Conservation (phyloP, 2,888 invertebrate species). For the Drepana falcataria region DNA sequence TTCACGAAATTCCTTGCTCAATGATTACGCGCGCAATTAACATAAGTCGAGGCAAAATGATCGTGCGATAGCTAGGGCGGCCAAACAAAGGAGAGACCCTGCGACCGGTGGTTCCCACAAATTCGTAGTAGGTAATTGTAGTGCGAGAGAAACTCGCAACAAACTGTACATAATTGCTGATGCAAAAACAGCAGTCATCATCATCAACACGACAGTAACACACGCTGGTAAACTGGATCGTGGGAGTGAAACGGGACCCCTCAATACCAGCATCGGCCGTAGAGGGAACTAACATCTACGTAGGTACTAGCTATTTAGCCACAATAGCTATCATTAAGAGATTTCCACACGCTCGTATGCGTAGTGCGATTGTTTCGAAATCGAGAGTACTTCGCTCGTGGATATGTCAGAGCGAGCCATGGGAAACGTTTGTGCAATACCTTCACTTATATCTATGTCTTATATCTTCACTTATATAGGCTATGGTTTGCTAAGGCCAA, state of each 20-base stretch:
- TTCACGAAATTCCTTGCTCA: conserved; percentile 46
- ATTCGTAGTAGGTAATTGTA: conserved; percentile 59
- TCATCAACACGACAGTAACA: conserved; percentile 66
- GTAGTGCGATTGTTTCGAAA: conserved; percentile 70
- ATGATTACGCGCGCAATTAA: conserved; percentile 52
- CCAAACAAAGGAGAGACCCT: conserved; percentile 59
- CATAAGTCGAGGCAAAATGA: conserved; percentile 43
- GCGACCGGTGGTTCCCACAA: conserved; percentile 58
- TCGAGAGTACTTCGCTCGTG: conserved; percentile 53
- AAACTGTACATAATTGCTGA: conserved; percentile 73
- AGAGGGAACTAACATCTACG: conserved; percentile 60
- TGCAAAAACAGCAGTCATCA: conserved; percentile 70
- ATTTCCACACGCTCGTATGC: conserved; percentile 65
- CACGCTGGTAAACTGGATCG: conserved; percentile 69
- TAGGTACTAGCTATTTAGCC: conserved; percentile 43
- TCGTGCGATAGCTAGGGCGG: conserved; percentile 54
- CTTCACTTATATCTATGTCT: conserved; percentile 25
- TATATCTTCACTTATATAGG: conserved; percentile 19
- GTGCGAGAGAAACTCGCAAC: conserved; percentile 64
- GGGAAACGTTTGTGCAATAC: conserved; percentile 28
- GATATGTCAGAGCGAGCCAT: conserved; percentile 17
- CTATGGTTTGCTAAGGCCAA: too few relatives aligned
- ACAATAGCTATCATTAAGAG: conserved; percentile 65
- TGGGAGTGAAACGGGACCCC: conserved; percentile 74
- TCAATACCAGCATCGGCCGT: conserved; percentile 52